Base-by-base conservation (phyloP, 2,113 vertebrate species). In the Zosterops pallidus region DNA sequence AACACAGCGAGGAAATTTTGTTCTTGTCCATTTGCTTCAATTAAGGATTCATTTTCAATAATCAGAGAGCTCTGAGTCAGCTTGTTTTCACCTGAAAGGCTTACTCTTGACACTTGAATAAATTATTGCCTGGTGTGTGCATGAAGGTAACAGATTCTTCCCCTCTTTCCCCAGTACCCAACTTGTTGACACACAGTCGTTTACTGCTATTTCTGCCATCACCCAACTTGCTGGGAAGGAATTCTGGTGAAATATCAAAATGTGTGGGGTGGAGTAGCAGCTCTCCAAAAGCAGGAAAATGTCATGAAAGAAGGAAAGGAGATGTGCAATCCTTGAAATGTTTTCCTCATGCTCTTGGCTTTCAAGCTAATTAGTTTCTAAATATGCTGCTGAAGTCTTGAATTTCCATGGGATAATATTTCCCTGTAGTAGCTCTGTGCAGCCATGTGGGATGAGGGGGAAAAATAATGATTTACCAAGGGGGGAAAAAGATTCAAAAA, bases 21-120 rank as follows among this genome's bases (percentile, higher is more conserved):
- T 95, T 97, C 88, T 85, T 96, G 94, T 78, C 86, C 91, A 90
- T 97, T 97, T 97, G 70, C 79, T 92, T 96, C 83, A 82, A 95
- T 97, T 97, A 97, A 95, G 95, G 93, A 95, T 95, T 97, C 91
- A 93, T 97, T 97, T 96, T 94, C 72, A 89, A 90, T 95, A 97
- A 97, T 98, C 94, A 92, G 81, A 86, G 92, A 95, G 88, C 93
- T 96, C 92, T 95, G 93, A 92, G 87, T 97, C 97, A 96, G 96
- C 95, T 96, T 8, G 55, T 97, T 96, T 95, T 96, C 87, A 95
- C 96, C 91, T 97, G 93, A 93, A 96, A 97, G 84, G 33, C 67
- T 95, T 79, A 60, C 60, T 95, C 85, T 77, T 97, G 97, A 95
- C 94, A 96, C 39, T 60, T 86, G 60, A 95, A 97, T 92, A 77